A percentile compares a stretch with the other conserved stretches of the same genome.
phyloP scores from a whole-genome alignment of 2,888 invertebrate genomes.

The Coelinius sp. region DNA sequence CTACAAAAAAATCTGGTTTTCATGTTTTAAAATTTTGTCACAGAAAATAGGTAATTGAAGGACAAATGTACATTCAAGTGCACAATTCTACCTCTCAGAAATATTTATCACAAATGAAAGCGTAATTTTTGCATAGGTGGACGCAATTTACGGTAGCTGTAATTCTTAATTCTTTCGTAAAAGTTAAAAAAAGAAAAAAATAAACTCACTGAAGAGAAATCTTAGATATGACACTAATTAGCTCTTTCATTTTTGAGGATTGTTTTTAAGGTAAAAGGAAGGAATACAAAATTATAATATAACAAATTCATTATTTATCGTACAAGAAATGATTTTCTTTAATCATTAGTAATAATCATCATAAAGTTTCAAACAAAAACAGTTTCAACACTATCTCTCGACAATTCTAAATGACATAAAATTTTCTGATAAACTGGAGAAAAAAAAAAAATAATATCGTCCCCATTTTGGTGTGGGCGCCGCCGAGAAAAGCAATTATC shows the following conservation, averaged over 20 bases:
- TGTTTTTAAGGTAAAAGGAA: neutral
- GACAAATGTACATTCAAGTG: neutral
- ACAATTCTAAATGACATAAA: neutral
- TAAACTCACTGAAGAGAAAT: neutral
- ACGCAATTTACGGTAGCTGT: conserved; percentile 28
- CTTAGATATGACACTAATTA: neutral
- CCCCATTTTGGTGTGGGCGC: conserved; percentile 27
- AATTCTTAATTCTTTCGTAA: too few species aligned
- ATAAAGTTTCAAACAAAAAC: neutral
- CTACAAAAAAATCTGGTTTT: neutral
- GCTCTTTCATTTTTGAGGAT: conserved; percentile 1
- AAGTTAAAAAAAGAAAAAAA: conserved; percentile 3
- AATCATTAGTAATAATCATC: neutral
- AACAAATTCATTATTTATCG: conserved; percentile 14
- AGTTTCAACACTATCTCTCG: neutral
- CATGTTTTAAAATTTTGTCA: neutral
- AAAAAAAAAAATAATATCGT: conserved; percentile 11
- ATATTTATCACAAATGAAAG: conserved; percentile 7
- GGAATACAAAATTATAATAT: neutral
- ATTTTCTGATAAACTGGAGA: neutral
- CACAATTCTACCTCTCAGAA: neutral
- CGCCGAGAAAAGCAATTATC: conserved; percentile 28
- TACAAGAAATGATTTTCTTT: conserved; percentile 2
- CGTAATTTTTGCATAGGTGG: conserved; percentile 17
- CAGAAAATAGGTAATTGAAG: neutral